Base-by-base conservation (phyloP, 2,888 invertebrate genomes). In the Oscheius onirici region DNA sequence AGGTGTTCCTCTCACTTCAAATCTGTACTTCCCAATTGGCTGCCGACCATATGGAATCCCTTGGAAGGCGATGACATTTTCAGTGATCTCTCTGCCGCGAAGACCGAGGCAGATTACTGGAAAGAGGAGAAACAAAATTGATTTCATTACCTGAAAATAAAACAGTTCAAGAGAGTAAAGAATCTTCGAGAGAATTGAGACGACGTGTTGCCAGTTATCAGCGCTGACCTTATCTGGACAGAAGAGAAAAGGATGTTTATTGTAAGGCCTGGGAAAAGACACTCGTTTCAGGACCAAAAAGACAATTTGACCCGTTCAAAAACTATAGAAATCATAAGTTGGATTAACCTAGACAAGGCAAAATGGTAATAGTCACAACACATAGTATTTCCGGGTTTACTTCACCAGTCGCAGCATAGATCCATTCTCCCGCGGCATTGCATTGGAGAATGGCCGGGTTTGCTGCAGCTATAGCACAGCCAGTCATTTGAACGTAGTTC, bases 11-110 rank as follows among this genome's bases (percentile, higher is more conserved):
- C 17, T 34, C 34, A 69, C 69, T 40, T 51, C 40, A 26, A 69
- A 69, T 46, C 69, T 44, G 20, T 58, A n/a, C 10, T 15, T 46
- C 34, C 60, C 69, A 58, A 69, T 34, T 2, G 69, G 69, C 8
- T 22, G 69, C 24, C 60, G 8, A 15, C 58, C 69, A 58, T 58
- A 69, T 3, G 69, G 58, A 28, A 69, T 49, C 2, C 69, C 69
- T 51, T 52, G 22, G 17, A 69, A 26, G 1, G 58, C 49, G 15
- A 69, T 28, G n/a, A 58, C 60, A 51, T 69, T 57, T 1, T 69
- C 58, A 13, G 46, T 17, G 26, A 69, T 22, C 1, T 49, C 46
- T 24, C 28, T 69, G 17, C 58, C 46, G 24, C 43, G 26, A 13
- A 69, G 26, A 46, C 44, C 44, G n/a, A 57, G 17, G n/a, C 17